Evolutionary conservation across 2,113 vertebrate species (phyloP), one percentile per base, ranked within the genome.

Genomic region (Sphaerodactylus townsendi): DNA sequence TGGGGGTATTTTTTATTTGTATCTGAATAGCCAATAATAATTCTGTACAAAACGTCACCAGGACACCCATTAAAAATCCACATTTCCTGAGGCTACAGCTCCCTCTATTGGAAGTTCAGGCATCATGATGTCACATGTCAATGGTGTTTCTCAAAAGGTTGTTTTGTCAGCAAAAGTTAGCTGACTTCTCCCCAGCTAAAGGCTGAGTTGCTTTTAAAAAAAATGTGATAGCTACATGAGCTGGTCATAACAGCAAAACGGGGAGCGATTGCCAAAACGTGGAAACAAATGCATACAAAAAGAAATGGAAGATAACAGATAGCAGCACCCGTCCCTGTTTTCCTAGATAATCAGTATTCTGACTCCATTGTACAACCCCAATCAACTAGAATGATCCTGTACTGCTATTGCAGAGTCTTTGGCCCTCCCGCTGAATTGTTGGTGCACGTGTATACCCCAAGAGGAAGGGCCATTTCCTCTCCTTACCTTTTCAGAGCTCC

Each of bases 21-120:
- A 21, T 77, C 76, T 28, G 53, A 86, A 75, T 35, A 74, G 68
- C 30, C 85, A 71, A 9, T 65, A 46, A 30, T 7, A n/a, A 82
- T 65, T 13, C 77, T 68, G 53, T 56, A 19, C n/a, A 44, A 59
- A 66, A 21, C 5, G 46, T 9, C 50, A n/a, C 44, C 48, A 44
- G 15, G 35, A 70, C 21, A 66, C 46, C 39, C 74, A 37, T 28
- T n/a, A 35, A 80, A 71, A 35, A n/a, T 21, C 9, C 2, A 10
- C 35, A 79, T 59, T 94, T 93, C 90, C 80, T 86, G 83, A 94
- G 84, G 93, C 82, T 88, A 59, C 73, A 92, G 87, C 93, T 90
- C 85, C 96, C 95, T 94, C 96, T 96, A 91, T 92, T 96, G 96
- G 94, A 84, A 85, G 80, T 0, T 48, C 1, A 0, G 75, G n/a